Conservation (phyloP, 2,888 invertebrate genomes). For the Junonia oenone region DNA sequence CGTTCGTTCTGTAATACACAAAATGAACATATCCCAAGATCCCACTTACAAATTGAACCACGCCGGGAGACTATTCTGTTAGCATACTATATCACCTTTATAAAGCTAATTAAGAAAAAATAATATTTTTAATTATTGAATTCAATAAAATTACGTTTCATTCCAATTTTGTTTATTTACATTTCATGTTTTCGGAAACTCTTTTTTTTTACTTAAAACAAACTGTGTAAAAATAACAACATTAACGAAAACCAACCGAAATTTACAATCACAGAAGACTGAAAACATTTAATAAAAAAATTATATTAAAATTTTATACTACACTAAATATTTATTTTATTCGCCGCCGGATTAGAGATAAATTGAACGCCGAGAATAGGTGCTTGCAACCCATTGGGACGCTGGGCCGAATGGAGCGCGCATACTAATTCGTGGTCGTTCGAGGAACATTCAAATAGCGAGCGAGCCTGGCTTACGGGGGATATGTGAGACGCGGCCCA, state of each 20-base stretch:
- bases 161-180: too few relatives aligned
- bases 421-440: constrained; percentile 76
- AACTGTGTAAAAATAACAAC: too few relatives aligned
- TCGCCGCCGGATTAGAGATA: constrained; percentile 5
- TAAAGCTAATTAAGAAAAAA: neutral
- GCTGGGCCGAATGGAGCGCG: constrained; percentile 64
- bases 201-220: too few relatives aligned
- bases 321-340: constrained; percentile 11
- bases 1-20: constrained; percentile 66
- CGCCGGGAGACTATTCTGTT: constrained; percentile 55
- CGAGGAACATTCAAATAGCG: constrained; percentile 70
- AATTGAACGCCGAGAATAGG: constrained; percentile 52
- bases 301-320: neutral
- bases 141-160: too few relatives aligned
- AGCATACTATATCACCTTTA: constrained; percentile 11
- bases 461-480: constrained; percentile 65
- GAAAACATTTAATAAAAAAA: too few relatives aligned
- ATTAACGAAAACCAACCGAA: too few relatives aligned
- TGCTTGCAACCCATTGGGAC: constrained; percentile 57
- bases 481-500: constrained; percentile 73
- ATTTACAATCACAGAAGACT: too few relatives aligned
- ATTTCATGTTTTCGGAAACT: too few relatives aligned
- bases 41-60: constrained; percentile 74
- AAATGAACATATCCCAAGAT: constrained; percentile 79
- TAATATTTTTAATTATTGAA: neutral